Evolutionary conservation across 1,140 invertebrate genomes (phyloP).

Genomic region (Drosophila prosaltans): DNA sequence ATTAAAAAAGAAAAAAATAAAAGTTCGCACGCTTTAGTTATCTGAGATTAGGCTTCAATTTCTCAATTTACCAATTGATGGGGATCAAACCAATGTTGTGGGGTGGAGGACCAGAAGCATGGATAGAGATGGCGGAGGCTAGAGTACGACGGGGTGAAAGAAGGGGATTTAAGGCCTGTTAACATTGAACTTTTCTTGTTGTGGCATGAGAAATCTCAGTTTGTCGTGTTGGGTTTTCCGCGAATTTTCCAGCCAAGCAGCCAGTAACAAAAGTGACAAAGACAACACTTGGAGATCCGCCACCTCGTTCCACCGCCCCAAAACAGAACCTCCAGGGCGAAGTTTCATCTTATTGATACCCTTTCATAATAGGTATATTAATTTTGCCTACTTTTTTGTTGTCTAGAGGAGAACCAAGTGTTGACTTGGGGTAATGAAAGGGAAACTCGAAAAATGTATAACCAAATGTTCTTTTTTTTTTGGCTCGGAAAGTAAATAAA

Average conservation of each 20-base stretch:
- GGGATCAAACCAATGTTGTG: constrained; percentile 23
- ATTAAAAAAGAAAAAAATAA: constrained; percentile 12
- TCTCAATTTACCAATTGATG: constrained; percentile 74
- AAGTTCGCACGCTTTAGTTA: constrained; percentile 72
- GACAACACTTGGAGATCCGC: constrained; percentile 36
- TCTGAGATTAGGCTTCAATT: constrained; percentile 76
- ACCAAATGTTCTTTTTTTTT: no score
- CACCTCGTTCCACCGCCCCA: background rate
- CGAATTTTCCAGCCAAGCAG: constrained; percentile 12
- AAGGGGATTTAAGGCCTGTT: constrained; percentile 49
- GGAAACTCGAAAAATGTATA: no score
- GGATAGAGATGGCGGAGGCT: no score
- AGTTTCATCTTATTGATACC: constrained; percentile 1
- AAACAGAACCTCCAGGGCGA: constrained; percentile 1
- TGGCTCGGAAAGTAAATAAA: no score
- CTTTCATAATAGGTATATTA: background rate
- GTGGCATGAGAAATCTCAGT: constrained; percentile 29
- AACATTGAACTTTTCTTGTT: constrained; percentile 73
- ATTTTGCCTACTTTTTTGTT: background rate
- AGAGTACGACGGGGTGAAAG: constrained; percentile 11
- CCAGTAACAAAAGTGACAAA: constrained; percentile 38
- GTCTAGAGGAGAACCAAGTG: background rate
- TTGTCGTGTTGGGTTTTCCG: constrained; percentile 7
- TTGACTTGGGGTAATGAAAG: background rate
- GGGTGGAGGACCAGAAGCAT: background rate